phyloP scores from a whole-genome alignment of 2,113 vertebrate genomes.

The Sceloporus undulatus region DNA sequence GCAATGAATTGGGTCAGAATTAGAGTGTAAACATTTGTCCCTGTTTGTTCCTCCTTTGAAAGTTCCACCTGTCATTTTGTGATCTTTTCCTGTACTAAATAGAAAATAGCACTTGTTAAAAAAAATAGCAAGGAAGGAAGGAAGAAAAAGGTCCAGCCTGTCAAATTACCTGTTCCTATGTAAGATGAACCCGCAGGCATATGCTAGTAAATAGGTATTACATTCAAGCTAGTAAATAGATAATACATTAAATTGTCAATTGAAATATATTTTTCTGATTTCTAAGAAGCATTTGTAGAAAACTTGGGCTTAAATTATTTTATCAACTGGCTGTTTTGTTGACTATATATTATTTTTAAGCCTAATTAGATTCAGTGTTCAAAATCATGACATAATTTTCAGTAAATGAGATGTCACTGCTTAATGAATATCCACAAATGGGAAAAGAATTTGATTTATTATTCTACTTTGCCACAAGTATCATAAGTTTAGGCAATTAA shows the following conservation, averaged over 20 bases:
- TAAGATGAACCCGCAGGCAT: neutral
- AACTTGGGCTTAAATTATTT: slow-evolving; percentile 1
- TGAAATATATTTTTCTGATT: neutral
- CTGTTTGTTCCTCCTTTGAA: neutral
- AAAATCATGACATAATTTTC: slow-evolving; percentile 69
- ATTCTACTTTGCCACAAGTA: slow-evolving; percentile 63
- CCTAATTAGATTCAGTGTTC: slow-evolving; percentile 58
- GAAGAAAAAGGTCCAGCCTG: neutral
- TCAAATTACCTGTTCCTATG: neutral
- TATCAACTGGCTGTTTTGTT: slow-evolving; percentile 1
- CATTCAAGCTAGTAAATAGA: neutral
- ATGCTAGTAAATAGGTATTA: neutral
- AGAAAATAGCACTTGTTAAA: neutral
- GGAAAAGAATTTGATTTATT: slow-evolving; percentile 66
- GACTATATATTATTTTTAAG: slow-evolving; percentile 43
- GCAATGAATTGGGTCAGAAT: neutral
- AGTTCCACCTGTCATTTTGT: neutral
- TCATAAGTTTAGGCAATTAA: slow-evolving; percentile 55
- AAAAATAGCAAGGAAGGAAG: too few species aligned
- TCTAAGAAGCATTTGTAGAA: neutral
- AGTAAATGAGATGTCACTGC: slow-evolving; percentile 74
- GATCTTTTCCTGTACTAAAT: neutral
- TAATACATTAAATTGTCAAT: neutral
- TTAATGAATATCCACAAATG: slow-evolving; percentile 76
- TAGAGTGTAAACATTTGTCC: neutral